Conservation (phyloP, 2,113 vertebrate species). For the Cyphotilapia sp. region DNA sequence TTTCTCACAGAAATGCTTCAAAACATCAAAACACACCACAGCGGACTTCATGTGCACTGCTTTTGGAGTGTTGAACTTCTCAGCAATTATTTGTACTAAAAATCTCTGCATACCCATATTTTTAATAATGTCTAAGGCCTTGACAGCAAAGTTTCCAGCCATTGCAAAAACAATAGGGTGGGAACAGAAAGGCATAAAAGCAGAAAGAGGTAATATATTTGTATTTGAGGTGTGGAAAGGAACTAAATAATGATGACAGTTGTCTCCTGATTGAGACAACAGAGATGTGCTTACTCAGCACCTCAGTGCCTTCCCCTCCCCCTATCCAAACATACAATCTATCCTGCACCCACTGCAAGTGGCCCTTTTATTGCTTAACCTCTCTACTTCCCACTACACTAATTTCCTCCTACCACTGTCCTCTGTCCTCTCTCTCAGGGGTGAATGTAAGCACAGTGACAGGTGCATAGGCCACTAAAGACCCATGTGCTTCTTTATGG, state of each 20-base stretch:
- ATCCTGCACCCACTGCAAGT: background rate
- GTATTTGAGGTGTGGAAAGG: constrained; percentile 20
- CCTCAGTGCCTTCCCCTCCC: background rate
- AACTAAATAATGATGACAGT: constrained; percentile 24
- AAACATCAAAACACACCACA: background rate
- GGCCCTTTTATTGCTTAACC: background rate
- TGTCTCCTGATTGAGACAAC: constrained; percentile 11
- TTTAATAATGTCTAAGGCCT: background rate
- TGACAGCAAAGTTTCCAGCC: background rate
- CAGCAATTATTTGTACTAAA: constrained; percentile 6
- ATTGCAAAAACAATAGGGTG: background rate
- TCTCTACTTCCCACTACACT: background rate
- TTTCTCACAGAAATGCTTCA: background rate
- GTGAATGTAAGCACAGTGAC: constrained; percentile 52
- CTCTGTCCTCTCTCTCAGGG: background rate
- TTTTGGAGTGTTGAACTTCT: background rate
- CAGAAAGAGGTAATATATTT: background rate
- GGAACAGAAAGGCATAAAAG: background rate
- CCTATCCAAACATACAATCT: constrained; percentile 12
- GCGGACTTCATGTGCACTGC: background rate
- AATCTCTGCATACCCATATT: background rate
- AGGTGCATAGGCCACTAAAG: constrained; percentile 55
- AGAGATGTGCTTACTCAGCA: constrained; percentile 36
- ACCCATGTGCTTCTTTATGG: constrained; percentile 33
- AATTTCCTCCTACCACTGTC: constrained; percentile 15